Percentiles rank a stretch among this genome's conserved stretches.
Evolutionary conservation across 2,888 invertebrate species (phyloP).

Genomic region (Tetanocera ferruginea): DNA sequence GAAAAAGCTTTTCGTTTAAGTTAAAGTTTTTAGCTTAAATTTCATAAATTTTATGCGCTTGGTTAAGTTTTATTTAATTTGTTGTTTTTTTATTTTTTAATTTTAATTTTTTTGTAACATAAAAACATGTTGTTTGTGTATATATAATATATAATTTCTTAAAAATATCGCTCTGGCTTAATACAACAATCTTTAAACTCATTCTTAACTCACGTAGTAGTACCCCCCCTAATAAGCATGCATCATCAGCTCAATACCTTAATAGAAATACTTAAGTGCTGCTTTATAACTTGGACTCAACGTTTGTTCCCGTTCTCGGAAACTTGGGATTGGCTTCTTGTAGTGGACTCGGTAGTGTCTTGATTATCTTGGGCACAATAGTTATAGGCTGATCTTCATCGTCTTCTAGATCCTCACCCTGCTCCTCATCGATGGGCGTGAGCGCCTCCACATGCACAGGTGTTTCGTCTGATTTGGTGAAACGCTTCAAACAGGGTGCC

Average conservation of each 20-base stretch:
- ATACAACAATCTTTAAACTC: neutral
- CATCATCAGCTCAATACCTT: no score
- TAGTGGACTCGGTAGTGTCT: conserved; percentile 80
- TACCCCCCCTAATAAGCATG: no score
- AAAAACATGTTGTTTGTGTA: neutral
- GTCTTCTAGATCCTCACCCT: conserved; percentile 81
- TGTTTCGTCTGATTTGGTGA: conserved; percentile 72
- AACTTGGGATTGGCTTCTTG: conserved; percentile 56
- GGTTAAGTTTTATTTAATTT: conserved; percentile 9
- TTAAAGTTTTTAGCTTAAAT: conserved; percentile 15
- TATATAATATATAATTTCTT: conserved; percentile 7
- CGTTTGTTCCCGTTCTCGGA: conserved; percentile 44
- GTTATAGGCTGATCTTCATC: conserved; percentile 83
- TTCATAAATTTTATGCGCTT: conserved; percentile 22
- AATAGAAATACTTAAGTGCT: conserved; percentile 1
- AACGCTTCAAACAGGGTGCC: conserved; percentile 80
- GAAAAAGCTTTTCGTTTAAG: conserved; percentile 9
- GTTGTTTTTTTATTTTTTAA: conserved; percentile 6
- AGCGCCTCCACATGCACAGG: conserved; percentile 79
- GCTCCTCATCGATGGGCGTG: conserved; percentile 88
- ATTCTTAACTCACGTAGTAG: no score
- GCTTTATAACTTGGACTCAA: conserved; percentile 64
- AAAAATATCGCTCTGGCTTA: conserved; percentile 30
- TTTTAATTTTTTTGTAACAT: neutral
- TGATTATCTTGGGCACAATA: conserved; percentile 83